Base-by-base conservation (phyloP, 2,888 invertebrate species). In the Papilio demoleus region DNA sequence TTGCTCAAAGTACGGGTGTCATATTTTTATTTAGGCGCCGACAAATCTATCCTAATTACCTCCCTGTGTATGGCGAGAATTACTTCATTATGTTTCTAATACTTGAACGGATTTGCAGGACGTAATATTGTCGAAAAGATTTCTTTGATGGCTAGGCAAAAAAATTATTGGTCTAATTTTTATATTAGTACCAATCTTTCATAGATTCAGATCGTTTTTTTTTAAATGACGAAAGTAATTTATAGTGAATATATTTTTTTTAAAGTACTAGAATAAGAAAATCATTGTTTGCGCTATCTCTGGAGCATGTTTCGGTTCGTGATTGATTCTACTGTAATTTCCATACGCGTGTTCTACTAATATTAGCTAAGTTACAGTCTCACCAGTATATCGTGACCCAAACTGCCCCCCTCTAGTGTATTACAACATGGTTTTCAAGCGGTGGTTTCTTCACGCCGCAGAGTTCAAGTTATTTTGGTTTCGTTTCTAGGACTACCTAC, bases 271-370 rank as follows among this genome's bases (percentile, higher is more conserved):
- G 85, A 79, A 81, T 82, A 81, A 84, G 82, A 80, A 81, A 81
- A 76, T 77, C 82, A 83, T 87, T 86, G 85, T 88, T 88, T 88
- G 85, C 80, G 83, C 82, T 87, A 84, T 88, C 88, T 85, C 78
- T 80, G 79, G 79, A 80, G 79, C 81, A 86, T 88, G 85, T 89
- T 89, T 87, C 82, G 85, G 83, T 85, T 87, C 89, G 89, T 91
- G 92, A 92, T 92, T 92, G 91, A 92, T 92, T 91, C 82, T 82
- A 86, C 86, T 85, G 88, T 89, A 90, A 92, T 92, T 92, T 92
- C 89, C 92, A 90, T 92, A 92, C 89, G 89, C 90, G 90, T 90
- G 90, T 83, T 88, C 86, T 82, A 86, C 82, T 88, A 88, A 86
- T 88, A 91, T 91, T 90, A 90, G 87, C 89, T 85, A 88, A 86